phyloP scores from a whole-genome alignment of 2,797 vertebrate genomes.

The Lithobates sylvaticus region DNA sequence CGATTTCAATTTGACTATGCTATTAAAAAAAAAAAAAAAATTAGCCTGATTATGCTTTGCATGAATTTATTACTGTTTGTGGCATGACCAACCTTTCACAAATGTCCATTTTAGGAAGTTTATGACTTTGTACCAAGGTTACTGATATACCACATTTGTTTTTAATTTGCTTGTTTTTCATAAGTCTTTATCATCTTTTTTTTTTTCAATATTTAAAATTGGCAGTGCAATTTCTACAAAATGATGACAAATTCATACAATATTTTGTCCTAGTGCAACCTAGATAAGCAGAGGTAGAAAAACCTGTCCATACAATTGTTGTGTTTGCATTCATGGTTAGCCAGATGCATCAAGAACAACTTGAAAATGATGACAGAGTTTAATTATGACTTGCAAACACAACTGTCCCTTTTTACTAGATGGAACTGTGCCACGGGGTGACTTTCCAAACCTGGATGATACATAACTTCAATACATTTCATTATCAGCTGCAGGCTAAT shows the following conservation, averaged over 20 bases:
- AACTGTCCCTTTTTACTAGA: conserved; percentile 1
- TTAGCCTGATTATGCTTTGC: no score
- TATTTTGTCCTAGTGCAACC: not conserved
- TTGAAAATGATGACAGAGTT: conserved; percentile 26
- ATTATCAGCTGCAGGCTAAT: not conserved
- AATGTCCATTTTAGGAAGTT: not conserved
- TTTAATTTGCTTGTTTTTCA: not conserved
- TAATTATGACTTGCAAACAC: conserved; percentile 16
- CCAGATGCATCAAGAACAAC: conserved; percentile 17
- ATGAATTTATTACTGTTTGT: no score
- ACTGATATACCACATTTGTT: conserved; percentile 9
- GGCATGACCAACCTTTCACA: no score
- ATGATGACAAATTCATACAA: conserved; percentile 1
- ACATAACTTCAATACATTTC: not conserved
- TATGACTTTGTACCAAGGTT: conserved; percentile 25
- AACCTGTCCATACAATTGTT: conserved; percentile 27
- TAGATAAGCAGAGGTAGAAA: conserved; percentile 17
- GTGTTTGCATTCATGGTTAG: conserved; percentile 21
- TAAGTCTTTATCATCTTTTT: not conserved
- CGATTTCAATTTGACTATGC: no score
- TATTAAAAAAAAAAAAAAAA: no score
- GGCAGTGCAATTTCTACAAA: not conserved
- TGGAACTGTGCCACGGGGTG: conserved; percentile 12
- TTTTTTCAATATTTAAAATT: not conserved
- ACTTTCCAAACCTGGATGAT: not conserved